Conservation (phyloP, 2,888 invertebrate genomes). For the Acronicta aceris region DNA sequence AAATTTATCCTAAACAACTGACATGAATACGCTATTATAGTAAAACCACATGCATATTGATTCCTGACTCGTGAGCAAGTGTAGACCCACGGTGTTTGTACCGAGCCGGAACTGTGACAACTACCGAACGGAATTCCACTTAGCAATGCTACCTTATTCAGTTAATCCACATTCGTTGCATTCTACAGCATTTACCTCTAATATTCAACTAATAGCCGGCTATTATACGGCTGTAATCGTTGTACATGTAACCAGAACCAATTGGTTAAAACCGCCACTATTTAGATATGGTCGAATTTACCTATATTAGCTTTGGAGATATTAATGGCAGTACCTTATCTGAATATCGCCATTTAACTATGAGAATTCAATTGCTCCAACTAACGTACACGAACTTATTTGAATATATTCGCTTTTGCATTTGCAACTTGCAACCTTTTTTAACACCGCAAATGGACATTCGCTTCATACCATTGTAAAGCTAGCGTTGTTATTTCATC, state of each 20-base stretch:
- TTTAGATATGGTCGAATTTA: constrained; percentile 39
- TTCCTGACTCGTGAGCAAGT: constrained; percentile 15
- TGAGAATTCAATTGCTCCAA: constrained; percentile 20
- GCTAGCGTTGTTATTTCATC: constrained; percentile 48
- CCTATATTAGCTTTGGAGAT: constrained; percentile 26
- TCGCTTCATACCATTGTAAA: constrained; percentile 30
- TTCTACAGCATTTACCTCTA: constrained; percentile 40
- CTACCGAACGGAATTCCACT: constrained; percentile 58
- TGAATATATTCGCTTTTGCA: too few species aligned
- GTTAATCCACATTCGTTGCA: constrained; percentile 57
- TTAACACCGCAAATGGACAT: too few species aligned
- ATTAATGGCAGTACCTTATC: constrained; percentile 26
- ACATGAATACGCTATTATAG: not conserved
- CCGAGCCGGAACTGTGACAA: constrained; percentile 64
- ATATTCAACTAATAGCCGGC: constrained; percentile 28
- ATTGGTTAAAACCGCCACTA: constrained; percentile 27
- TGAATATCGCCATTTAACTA: constrained; percentile 27
- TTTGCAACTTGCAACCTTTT: too few species aligned
- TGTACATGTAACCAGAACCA: constrained; percentile 31
- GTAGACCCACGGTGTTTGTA: constrained; percentile 34
- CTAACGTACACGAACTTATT: constrained; percentile 21
- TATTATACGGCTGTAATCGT: constrained; percentile 32
- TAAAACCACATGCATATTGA: constrained; percentile 4
- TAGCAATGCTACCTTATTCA: constrained; percentile 54
- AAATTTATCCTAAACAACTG: not conserved